phyloP scores from a whole-genome alignment of 1,140 invertebrate species.

The Saccostrea cuccullata region DNA sequence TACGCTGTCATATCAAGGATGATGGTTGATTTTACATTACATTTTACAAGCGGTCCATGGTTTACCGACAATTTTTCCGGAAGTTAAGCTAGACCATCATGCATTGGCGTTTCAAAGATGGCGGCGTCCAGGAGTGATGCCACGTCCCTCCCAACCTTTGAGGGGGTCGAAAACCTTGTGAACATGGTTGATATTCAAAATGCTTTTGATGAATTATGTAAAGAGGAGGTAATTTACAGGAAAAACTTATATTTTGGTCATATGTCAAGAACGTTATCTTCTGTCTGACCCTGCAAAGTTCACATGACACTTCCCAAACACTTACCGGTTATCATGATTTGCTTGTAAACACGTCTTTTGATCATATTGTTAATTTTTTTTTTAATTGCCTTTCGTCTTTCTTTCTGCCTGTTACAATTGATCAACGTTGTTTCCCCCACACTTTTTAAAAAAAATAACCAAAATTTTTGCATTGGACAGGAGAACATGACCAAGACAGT shows the following conservation, averaged over 20 bases:
- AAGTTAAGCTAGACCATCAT: background rate
- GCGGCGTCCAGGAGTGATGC: constrained; percentile 70
- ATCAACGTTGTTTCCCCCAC: too few species aligned
- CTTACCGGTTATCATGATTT: too few species aligned
- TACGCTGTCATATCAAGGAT: background rate
- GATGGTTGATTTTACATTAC: background rate
- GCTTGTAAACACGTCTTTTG: too few species aligned
- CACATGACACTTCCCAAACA: background rate
- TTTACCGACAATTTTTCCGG: background rate
- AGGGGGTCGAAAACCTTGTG: constrained; percentile 74
- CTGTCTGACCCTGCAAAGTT: too few species aligned
- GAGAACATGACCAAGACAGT: too few species aligned
- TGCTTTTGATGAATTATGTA: constrained; percentile 72
- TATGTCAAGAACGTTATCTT: too few species aligned
- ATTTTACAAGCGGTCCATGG: background rate
- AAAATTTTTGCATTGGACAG: too few species aligned
- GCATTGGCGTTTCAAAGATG: constrained; percentile 62
- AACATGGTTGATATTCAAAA: constrained; percentile 75
- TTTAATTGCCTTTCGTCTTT: too few species aligned
- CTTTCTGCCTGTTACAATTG: too few species aligned
- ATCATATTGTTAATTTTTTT: too few species aligned
- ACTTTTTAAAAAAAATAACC: too few species aligned
- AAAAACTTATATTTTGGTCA: background rate
- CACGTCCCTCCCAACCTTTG: constrained; percentile 69
- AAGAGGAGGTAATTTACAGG: constrained; percentile 71